Evolutionary conservation across 2,797 vertebrate genomes (phyloP).

Genomic region (Podarcis lilfordi): DNA sequence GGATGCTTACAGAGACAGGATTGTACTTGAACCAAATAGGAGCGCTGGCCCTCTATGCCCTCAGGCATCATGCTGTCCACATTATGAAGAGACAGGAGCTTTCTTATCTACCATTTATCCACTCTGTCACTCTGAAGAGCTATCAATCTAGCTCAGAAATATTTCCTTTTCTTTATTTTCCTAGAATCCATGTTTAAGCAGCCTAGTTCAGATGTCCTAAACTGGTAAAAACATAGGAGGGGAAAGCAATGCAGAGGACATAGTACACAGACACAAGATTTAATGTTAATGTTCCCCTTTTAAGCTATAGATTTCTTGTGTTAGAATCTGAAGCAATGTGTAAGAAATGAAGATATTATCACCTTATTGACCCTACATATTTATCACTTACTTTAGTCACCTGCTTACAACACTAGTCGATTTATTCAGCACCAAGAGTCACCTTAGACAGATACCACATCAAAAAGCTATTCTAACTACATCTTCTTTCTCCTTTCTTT

Average conservation of each 20-base stretch:
- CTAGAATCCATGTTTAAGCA: constrained; percentile 29
- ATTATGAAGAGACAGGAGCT: constrained; percentile 1
- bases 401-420: not conserved
- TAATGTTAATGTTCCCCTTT: not conserved
- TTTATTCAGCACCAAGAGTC: not conserved
- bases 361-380: not conserved
- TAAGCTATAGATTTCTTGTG: not conserved
- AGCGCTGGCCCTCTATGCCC: not conserved
- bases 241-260: not conserved
- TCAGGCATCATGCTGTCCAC: not conserved
- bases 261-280: not conserved
- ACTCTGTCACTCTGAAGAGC: not conserved
- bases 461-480: not conserved
- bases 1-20: not conserved
- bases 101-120: constrained; percentile 31
- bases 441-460: not conserved
- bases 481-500: too few species aligned
- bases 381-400: not conserved
- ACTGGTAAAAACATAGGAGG: not conserved
- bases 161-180: not conserved
- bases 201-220: constrained; percentile 14
- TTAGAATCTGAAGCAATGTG: not conserved
- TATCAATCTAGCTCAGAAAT: not conserved
- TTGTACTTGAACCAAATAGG: constrained; percentile 16
- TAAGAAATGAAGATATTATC: not conserved